Evolutionary conservation across 2,113 vertebrate genomes (phyloP).

Genomic region (Microtus oregoni): DNA sequence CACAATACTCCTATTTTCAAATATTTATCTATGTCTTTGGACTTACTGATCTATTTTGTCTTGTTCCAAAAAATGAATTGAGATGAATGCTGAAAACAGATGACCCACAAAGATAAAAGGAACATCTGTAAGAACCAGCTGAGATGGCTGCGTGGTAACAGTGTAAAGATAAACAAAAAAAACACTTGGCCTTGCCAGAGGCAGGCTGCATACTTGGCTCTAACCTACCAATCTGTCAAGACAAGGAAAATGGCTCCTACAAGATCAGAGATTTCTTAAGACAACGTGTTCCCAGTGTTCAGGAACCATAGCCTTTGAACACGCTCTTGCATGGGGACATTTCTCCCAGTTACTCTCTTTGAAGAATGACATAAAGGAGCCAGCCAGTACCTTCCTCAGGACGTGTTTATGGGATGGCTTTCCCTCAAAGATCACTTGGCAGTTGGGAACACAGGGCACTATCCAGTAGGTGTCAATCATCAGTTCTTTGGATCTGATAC

Average conservation of each 20-base stretch:
- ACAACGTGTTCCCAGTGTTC: background rate
- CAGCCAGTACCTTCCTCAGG: constrained; percentile 41
- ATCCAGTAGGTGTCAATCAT: constrained; percentile 13
- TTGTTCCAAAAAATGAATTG: background rate
- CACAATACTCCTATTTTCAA: background rate
- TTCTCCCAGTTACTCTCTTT: constrained; percentile 52
- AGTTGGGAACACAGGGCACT: background rate
- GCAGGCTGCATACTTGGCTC: background rate
- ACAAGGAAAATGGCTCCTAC: background rate
- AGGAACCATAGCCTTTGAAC: constrained; percentile 54
- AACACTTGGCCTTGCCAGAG: background rate
- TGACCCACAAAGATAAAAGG: constrained; percentile 6
- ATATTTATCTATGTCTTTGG: constrained; percentile 10
- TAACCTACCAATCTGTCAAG: background rate
- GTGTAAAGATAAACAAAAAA: background rate
- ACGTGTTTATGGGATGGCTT: constrained; percentile 56
- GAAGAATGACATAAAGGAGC: constrained; percentile 65
- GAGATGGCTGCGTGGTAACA: background rate
- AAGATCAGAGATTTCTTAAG: constrained; percentile 49
- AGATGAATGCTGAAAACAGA: background rate
- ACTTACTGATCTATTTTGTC: background rate
- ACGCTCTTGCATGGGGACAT: constrained; percentile 39
- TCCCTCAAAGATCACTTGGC: constrained; percentile 54
- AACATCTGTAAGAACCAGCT: background rate
- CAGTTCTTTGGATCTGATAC: background rate